Evolutionary conservation across 2,797 vertebrate genomes (phyloP).

Genomic region (Schizothorax lantsangensis): DNA sequence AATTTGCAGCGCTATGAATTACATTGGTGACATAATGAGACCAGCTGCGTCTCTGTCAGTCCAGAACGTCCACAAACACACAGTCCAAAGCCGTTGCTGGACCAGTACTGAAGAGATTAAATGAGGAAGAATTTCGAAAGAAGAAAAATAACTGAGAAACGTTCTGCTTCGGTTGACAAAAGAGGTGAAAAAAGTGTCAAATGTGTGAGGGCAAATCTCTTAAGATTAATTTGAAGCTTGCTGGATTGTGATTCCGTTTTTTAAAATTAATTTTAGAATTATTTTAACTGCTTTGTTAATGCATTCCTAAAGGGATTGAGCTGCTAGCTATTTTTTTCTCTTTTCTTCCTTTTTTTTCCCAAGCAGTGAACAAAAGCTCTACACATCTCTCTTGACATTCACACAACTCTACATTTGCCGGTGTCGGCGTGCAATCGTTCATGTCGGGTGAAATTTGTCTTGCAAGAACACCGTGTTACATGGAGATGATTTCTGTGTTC

Average conservation of each 20-base stretch:
- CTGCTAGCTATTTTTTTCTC: slow-evolving; percentile 67
- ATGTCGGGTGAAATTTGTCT: slow-evolving; percentile 73
- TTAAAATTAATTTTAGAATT: slow-evolving; percentile 85
- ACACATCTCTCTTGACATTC: slow-evolving; percentile 79
- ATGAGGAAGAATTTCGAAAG: slow-evolving; percentile 15
- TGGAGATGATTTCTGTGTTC: slow-evolving; percentile 72
- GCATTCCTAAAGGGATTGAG: slow-evolving; percentile 80
- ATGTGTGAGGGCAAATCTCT: slow-evolving; percentile 79
- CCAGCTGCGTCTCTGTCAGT: slow-evolving; percentile 44
- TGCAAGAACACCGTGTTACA: slow-evolving; percentile 73
- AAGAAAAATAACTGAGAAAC: slow-evolving; percentile 23
- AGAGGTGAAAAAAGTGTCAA: slow-evolving; percentile 46
- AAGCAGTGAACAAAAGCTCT: slow-evolving; percentile 76
- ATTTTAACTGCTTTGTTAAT: slow-evolving; percentile 79
- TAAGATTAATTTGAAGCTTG: slow-evolving; percentile 84
- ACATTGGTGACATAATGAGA: slow-evolving; percentile 51
- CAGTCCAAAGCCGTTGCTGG: slow-evolving; percentile 3
- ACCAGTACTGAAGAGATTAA: slow-evolving; percentile 24
- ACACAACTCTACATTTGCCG: slow-evolving; percentile 74
- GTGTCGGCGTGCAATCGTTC: slow-evolving; percentile 71
- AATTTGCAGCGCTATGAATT: slow-evolving; percentile 51
- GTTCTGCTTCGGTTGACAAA: slow-evolving; percentile 38
- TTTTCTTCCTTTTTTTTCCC: slow-evolving; percentile 48
- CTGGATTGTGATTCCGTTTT: slow-evolving; percentile 81
- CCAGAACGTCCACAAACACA: slow-evolving; percentile 27